These are phyloP conservation scores for Protonemura montana DNA, from an alignment of 2,888 invertebrate species.

Conservation along the genomic window DNA sequence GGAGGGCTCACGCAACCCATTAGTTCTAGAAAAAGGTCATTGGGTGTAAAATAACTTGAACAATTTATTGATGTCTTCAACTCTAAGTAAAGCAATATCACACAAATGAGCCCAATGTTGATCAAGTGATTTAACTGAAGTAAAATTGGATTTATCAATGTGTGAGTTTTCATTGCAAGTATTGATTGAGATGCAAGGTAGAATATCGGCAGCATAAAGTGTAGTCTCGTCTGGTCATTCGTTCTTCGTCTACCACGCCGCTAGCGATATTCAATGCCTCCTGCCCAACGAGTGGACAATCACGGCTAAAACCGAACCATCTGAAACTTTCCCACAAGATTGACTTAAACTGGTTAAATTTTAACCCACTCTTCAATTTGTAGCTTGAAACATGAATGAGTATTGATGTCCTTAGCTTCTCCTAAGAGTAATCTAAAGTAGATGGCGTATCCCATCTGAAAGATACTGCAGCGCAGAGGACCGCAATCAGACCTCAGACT, in stretches of 20 bases:
- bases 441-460: background rate
- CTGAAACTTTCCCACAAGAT: slow-evolving; percentile 34
- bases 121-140: background rate
- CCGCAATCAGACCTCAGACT: slow-evolving; percentile 10
- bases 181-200: background rate
- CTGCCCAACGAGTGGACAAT: slow-evolving; percentile 24
- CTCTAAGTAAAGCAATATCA: background rate
- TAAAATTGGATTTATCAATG: background rate
- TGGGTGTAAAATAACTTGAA: slow-evolving; percentile 20
- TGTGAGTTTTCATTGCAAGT: slow-evolving; percentile 5
- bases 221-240: background rate
- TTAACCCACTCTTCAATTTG: slow-evolving; percentile 44
- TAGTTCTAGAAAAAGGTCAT: slow-evolving; percentile 22
- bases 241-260: background rate
- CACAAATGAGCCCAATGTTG: background rate
- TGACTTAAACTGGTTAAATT: slow-evolving; percentile 45
- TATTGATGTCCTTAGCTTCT: slow-evolving; percentile 42
- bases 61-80: background rate
- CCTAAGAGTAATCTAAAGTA: slow-evolving; percentile 36
- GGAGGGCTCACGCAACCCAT: slow-evolving; percentile 23
- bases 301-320: slow-evolving; percentile 1
- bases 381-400: slow-evolving; percentile 45
- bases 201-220: background rate
- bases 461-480: background rate
- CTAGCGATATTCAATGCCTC: background rate